Base-by-base conservation (phyloP, 1,140 invertebrate genomes). In the Nephila pilipes region DNA sequence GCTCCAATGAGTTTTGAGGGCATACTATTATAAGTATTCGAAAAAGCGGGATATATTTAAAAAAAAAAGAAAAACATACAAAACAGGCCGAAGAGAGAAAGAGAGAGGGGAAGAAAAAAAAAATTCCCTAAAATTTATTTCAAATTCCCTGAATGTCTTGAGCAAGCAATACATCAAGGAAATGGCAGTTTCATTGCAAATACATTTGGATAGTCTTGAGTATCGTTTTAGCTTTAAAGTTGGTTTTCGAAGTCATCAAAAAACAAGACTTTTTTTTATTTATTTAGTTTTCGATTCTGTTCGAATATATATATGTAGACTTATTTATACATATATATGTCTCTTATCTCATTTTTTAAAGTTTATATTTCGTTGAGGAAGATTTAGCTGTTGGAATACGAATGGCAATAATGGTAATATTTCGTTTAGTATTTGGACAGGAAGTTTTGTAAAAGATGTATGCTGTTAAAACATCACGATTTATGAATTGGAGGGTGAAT, bases 161-260 rank as follows among this genome's bases (percentile, higher is more conserved):
- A 36, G 75, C 54, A 54, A 20, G 58, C 90, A 54, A 92, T 92
- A 85, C 90, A 92, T 92, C 90, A 92, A 32, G 29, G 60, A 69
- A 85, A 85, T 69, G 81, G 60, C 89, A 83, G 75, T 63, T 92
- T 92, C 63, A 92, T 92, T 92, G 57, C 80, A 65, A 75, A 92
- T 85, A 81, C 81, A 92, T 92, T 92, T 83, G 90, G 90, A 81
- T 83, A 91, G 55, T 91, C 89, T 63, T 57, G 69, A 57, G 63
- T 79, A 80, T 79, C 20, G 38, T 57, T 81, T 58, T 55, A 65
- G 38, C 58, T 85, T 69, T 57, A 92, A 75, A 83, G 25, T 57
- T 54, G 54, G 80, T 91, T 91, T 87, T 92, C 57, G 54, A 92
- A 92, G 80, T 92, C 90, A 92, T 92, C 81, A 85, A 92, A 92